Evolutionary conservation across 2,113 vertebrate species (phyloP), one percentile per base, ranked within the genome.

Genomic region (Muntiacus muntjak): DNA sequence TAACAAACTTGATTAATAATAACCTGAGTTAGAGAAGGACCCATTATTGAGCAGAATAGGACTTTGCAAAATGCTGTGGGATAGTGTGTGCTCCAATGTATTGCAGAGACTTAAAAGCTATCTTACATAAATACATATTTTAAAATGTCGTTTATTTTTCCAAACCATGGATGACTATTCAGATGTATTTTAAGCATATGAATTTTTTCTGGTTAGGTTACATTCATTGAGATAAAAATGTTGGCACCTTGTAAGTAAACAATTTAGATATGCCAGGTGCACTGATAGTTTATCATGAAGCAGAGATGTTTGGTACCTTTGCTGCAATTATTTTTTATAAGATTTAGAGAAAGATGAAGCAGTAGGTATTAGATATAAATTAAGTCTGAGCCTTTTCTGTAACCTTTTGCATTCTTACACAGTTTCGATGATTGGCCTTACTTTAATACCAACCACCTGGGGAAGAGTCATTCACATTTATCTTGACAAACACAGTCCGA

Each of bases 281-380:
- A 12, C 58, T 60, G 43, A 28, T 50, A 91, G 13, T 94, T 95
- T 60, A 60, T 92, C 52, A 60, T 58, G 15, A 89, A 76, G 25
- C 25, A 85, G 71, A 58, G 43, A 93, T 76, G 55, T 91, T 81
- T 74, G 50, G 54, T 85, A 43, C 14, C 9, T 95, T 78, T 45
- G 40, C 33, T 91, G 74, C 36, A 92, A 91, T 97, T 92, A 90
- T 71, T 92, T 93, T 87, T 93, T 95, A 95, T 60, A 54, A 47
- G 47, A 96, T 95, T 67, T 93, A 55, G 28, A 83, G 4, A 97
- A 94, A 91, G 76, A 76, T 92, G 64, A 21, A 76, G 17, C 85
- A 14, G 26, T 28, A 71, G 64, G 11, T 88, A 97, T 91, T 94
- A 93, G 95, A 45, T 52, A n/a, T 83, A 92, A 92, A 95, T 93